Percentiles rank a stretch among this genome's conserved stretches.
These are phyloP conservation scores for Diploptera punctata DNA, from an alignment of 2,888 invertebrate species.

Conservation along the genomic window DNA sequence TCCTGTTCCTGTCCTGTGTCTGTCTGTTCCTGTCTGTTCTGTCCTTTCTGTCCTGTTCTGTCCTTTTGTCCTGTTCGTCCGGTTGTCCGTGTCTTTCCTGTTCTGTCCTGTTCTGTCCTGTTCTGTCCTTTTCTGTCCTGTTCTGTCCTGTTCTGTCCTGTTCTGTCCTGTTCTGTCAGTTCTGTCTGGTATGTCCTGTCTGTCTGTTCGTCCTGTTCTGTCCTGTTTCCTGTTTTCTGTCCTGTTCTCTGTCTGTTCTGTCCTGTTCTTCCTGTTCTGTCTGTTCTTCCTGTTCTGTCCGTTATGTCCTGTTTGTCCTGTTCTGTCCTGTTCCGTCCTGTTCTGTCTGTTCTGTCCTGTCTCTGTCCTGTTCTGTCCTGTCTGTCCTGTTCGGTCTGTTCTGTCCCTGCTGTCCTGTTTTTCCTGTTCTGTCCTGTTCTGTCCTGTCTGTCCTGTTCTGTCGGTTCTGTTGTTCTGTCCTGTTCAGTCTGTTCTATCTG, in stretches of 20 bases:
- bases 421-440: neutral
- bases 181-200: neutral
- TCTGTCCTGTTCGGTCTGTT: neutral
- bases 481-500: neutral
- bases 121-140: no score
- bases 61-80: no score
- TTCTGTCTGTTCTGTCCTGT: no score
- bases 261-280: neutral
- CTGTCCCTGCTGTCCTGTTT: neutral
- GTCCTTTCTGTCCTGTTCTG: no score
- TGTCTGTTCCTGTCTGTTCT: no score
- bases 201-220: neutral
- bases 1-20: no score
- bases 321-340: neutral
- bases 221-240: neutral
- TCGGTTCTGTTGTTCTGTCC: neutral
- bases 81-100: no score
- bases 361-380: no score
- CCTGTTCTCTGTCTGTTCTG: neutral
- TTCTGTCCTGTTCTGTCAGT: no score
- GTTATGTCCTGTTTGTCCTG: neutral
- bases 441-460: no score
- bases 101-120: no score
- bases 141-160: no score
- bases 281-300: neutral